These are phyloP conservation scores for Nebria brevicollis DNA, from an alignment of 2,888 invertebrate species.

Conservation along the genomic window DNA sequence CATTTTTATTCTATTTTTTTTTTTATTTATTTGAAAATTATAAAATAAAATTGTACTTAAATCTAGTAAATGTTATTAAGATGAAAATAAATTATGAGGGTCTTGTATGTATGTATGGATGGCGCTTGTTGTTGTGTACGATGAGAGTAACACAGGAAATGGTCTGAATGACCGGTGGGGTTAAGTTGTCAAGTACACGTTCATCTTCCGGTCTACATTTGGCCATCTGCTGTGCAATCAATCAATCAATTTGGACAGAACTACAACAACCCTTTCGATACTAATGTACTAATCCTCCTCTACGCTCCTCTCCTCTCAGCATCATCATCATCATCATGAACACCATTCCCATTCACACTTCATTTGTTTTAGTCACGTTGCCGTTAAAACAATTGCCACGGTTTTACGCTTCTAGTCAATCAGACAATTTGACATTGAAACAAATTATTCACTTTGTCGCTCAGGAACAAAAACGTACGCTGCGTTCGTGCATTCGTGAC, in stretches of 20 bases:
- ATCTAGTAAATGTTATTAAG: too few relatives aligned
- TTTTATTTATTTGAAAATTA: too few relatives aligned
- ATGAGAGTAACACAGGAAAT: neutral
- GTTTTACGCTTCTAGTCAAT: too few relatives aligned
- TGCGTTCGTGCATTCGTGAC: neutral
- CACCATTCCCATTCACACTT: neutral
- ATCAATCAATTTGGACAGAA: conserved; percentile 18
- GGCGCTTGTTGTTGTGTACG: neutral
- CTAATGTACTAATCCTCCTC: neutral
- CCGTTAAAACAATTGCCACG: too few relatives aligned
- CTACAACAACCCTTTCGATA: conserved; percentile 18
- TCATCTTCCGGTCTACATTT: conserved; percentile 19
- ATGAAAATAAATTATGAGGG: too few relatives aligned
- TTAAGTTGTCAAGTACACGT: conserved; percentile 12
- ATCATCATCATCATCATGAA: neutral
- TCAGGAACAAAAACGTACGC: neutral
- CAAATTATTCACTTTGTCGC: neutral
- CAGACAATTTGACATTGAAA: neutral
- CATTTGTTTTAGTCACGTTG: neutral
- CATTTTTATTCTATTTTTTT: too few relatives aligned
- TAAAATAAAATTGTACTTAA: too few relatives aligned
- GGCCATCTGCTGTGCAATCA: conserved; percentile 2
- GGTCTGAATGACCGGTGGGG: conserved; percentile 8
- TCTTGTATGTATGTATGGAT: conserved; percentile 12
- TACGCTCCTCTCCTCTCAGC: too few relatives aligned